Evolutionary conservation across 2,888 invertebrate species (phyloP).

Genomic region (Actias luna): DNA sequence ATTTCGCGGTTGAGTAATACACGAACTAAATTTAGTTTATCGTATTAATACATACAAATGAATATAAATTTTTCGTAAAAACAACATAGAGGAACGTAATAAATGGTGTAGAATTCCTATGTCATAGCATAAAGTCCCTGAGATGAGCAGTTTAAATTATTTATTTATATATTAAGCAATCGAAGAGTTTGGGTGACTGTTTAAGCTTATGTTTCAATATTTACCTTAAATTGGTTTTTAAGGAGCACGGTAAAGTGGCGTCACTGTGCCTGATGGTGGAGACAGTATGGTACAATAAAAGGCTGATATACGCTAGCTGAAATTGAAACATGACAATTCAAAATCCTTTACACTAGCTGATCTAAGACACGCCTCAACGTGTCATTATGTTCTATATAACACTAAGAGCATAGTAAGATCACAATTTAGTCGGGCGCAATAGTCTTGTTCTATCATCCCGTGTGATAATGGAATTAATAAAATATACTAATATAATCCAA

Average conservation of each 20-base stretch:
- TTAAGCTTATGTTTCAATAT: neutral
- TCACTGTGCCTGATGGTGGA: neutral
- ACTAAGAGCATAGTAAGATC: too few species aligned
- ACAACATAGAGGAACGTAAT: neutral
- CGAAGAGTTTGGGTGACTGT: neutral
- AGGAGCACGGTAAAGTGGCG: neutral
- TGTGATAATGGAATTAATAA: too few species aligned
- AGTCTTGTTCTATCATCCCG: too few species aligned
- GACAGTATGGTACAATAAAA: too few species aligned
- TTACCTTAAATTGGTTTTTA: too few species aligned
- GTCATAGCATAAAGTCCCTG: neutral
- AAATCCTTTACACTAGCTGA: too few species aligned
- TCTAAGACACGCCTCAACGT: too few species aligned
- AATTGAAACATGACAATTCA: too few species aligned
- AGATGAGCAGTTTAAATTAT: neutral
- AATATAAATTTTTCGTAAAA: slow-evolving; percentile 6
- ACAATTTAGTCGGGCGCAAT: too few species aligned
- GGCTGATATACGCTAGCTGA: too few species aligned
- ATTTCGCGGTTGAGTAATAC: slow-evolving; percentile 40
- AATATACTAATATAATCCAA: too few species aligned
- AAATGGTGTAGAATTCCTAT: neutral
- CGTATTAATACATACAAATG: slow-evolving; percentile 19
- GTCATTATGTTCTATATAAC: too few species aligned
- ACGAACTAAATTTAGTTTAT: slow-evolving; percentile 23
- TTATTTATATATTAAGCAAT: neutral